Conservation (phyloP, 2,113 vertebrate species). For the Heterocephalus glaber region DNA sequence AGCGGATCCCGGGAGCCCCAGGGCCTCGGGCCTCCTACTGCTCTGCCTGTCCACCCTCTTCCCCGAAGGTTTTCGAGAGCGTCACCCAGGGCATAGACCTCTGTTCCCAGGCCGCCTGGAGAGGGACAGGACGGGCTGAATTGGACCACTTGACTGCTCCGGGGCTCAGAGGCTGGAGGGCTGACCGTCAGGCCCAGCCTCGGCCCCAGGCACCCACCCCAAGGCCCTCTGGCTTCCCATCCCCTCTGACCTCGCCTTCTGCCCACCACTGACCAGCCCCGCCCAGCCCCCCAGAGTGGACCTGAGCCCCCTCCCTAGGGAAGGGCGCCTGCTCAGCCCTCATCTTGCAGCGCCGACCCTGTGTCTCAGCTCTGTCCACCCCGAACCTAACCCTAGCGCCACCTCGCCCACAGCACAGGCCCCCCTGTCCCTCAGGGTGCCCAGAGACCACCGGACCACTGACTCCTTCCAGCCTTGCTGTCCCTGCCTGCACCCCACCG, state of each 20-base stretch:
- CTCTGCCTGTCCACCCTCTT: background rate
- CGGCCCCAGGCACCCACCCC: too few species aligned
- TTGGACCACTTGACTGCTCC: background rate
- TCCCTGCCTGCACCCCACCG: too few species aligned
- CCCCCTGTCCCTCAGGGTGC: background rate
- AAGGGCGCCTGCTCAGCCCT: background rate
- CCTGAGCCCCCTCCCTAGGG: background rate
- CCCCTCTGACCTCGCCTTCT: too few species aligned
- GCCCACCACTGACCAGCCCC: background rate
- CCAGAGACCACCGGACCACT: background rate
- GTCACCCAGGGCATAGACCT: background rate
- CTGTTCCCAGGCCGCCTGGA: rapidly evolving
- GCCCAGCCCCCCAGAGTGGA: background rate
- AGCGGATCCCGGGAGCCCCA: background rate
- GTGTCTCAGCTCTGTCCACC: background rate
- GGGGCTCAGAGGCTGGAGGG: background rate
- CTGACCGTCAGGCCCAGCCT: rapidly evolving
- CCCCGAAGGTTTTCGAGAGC: background rate
- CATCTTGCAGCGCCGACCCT: background rate
- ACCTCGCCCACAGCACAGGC: background rate
- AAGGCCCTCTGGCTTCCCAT: too few species aligned
- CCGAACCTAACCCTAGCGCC: background rate
- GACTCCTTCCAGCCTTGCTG: background rate
- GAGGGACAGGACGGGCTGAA: too few species aligned
- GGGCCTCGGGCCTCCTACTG: background rate